These are phyloP conservation scores for Diachasmimorpha longicaudata DNA, from an alignment of 1,140 invertebrate genomes.

Conservation along the genomic window DNA sequence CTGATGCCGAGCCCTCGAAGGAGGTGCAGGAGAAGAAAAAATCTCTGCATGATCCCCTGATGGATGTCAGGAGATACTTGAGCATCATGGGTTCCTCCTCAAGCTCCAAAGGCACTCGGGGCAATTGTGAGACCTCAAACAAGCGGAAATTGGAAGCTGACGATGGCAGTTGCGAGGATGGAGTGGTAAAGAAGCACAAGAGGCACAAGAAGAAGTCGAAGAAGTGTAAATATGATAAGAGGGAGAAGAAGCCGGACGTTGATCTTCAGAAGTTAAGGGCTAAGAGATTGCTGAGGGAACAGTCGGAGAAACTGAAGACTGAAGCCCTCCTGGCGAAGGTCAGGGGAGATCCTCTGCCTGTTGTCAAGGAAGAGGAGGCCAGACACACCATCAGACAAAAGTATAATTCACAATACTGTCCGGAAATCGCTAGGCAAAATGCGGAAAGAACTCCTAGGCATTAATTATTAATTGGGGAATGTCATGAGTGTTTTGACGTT, in stretches of 20 bases:
- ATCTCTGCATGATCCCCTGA: conserved; percentile 75
- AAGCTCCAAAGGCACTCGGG: background rate
- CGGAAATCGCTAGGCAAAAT: conserved; percentile 84
- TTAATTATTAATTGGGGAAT: background rate
- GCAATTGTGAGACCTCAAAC: conserved; percentile 37
- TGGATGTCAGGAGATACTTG: conserved; percentile 70
- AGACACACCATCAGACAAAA: conserved; percentile 67
- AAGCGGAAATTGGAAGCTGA: conserved; percentile 50
- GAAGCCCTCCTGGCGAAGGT: conserved; percentile 74
- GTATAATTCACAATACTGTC: conserved; percentile 95
- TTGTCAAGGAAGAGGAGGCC: conserved; percentile 36
- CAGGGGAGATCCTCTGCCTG: conserved; percentile 58
- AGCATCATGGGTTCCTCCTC: conserved; percentile 44
- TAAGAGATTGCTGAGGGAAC: conserved; percentile 81
- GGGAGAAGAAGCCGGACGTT: conserved; percentile 43
- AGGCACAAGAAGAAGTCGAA: conserved; percentile 57
- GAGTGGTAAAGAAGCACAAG: conserved; percentile 56
- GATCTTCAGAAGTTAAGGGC: conserved; percentile 78
- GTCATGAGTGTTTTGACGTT: background rate
- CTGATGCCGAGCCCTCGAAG: conserved; percentile 51
- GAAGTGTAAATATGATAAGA: conserved; percentile 46
- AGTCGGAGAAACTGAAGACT: conserved; percentile 74
- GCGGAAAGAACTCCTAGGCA: conserved; percentile 53
- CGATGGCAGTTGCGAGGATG: conserved; percentile 45
- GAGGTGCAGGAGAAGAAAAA: conserved; percentile 72